These are phyloP conservation scores for Pterocles gutturalis DNA, from an alignment of 2,113 vertebrate genomes.

Conservation along the genomic window DNA sequence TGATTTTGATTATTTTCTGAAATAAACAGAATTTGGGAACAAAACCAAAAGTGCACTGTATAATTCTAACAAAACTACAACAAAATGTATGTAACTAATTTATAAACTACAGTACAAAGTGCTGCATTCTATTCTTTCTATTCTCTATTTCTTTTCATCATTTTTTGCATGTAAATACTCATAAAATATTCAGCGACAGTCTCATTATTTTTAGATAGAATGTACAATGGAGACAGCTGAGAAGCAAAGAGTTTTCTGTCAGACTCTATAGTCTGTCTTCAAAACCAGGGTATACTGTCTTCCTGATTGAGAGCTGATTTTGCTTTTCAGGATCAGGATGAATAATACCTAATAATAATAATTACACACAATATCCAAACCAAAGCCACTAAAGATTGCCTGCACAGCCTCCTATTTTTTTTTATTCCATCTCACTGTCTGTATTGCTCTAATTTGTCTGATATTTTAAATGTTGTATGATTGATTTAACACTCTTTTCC, in stretches of 20 bases:
- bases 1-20: background rate
- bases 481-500: background rate
- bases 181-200: slow-evolving; percentile 49
- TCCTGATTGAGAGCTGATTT: background rate
- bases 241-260: background rate
- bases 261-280: background rate
- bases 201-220: slow-evolving; percentile 34
- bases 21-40: background rate
- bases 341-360: background rate
- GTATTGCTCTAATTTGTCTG: background rate
- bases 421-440: background rate
- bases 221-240: background rate
- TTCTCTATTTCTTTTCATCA: slow-evolving; percentile 13
- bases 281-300: background rate
- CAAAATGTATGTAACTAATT: slow-evolving; percentile 48
- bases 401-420: background rate
- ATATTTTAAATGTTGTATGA: background rate
- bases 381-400: background rate
- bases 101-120: slow-evolving; percentile 47
- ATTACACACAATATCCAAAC: background rate
- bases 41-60: background rate
- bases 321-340: background rate
- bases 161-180: slow-evolving; percentile 37
- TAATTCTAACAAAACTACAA: slow-evolving; percentile 38
- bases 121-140: background rate